Percentiles rank a stretch among this genome's conserved stretches.
These are phyloP conservation scores for Geotrypetes seraphini DNA, from an alignment of 2,797 vertebrate genomes.

Conservation along the genomic window DNA sequence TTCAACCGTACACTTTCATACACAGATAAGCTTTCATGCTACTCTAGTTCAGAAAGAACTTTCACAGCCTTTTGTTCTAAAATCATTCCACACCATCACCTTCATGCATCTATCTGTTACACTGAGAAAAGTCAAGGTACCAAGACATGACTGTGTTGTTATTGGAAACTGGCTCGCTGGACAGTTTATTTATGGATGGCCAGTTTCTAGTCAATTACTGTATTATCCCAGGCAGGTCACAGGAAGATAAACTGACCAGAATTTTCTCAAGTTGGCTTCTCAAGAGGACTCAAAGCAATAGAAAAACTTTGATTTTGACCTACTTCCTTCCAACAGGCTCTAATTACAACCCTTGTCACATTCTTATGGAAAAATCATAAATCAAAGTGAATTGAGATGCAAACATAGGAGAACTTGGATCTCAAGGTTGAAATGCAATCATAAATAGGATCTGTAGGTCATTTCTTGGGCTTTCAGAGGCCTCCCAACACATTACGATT, in stretches of 20 bases:
- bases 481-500: not conserved
- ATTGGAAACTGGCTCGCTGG: conserved; percentile 9
- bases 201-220: conserved; percentile 4
- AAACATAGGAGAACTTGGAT: not conserved
- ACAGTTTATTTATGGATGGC: conserved; percentile 18
- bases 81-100: conserved; percentile 8
- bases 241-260: conserved; percentile 1
- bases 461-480: too few relatives aligned
- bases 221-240: conserved; percentile 3
- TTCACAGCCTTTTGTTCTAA: conserved; percentile 9
- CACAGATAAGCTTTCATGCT: not conserved
- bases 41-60: conserved; percentile 1
- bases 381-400: not conserved
- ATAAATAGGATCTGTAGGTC: not conserved
- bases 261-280: not conserved
- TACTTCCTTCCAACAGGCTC: not conserved
- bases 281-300: not conserved
- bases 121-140: conserved; percentile 2
- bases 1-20: not conserved
- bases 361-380: not conserved
- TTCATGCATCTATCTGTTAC: conserved; percentile 1
- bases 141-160: too few relatives aligned
- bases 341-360: not conserved
- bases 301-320: not conserved
- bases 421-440: not conserved